These are phyloP conservation scores for Acleris literana DNA, from an alignment of 2,888 invertebrate species.

Conservation along the genomic window DNA sequence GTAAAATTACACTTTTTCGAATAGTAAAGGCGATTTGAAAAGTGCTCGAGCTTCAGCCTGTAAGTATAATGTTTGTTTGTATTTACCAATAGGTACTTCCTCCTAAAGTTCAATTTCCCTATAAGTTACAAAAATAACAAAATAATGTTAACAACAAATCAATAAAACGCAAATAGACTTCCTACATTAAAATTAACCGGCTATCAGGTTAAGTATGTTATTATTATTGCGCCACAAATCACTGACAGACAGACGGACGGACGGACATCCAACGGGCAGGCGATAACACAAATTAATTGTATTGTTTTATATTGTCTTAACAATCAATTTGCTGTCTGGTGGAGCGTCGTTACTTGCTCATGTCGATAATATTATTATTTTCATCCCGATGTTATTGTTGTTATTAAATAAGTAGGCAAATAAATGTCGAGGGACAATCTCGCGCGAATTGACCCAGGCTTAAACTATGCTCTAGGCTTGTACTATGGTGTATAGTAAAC, in stretches of 20 bases:
- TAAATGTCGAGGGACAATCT: too few species aligned
- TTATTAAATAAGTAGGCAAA: too few species aligned
- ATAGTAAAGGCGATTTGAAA: too few species aligned
- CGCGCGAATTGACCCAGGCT: too few species aligned
- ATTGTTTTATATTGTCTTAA: conserved; percentile 41
- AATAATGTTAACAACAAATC: conserved; percentile 8
- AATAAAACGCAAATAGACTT: conserved; percentile 17
- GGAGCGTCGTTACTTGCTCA: neutral
- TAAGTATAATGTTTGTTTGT: too few species aligned
- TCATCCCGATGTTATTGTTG: too few species aligned
- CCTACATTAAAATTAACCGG: conserved; percentile 38
- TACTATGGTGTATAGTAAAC: too few species aligned
- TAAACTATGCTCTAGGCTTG: too few species aligned
- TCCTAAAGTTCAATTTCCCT: too few species aligned
- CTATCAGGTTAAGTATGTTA: conserved; percentile 38
- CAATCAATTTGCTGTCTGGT: conserved; percentile 46
- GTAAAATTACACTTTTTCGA: too few species aligned
- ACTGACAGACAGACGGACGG: conserved; percentile 45
- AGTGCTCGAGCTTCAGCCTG: too few species aligned
- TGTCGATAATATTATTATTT: neutral
- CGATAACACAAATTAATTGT: conserved; percentile 51
- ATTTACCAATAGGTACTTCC: too few species aligned
- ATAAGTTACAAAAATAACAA: neutral
- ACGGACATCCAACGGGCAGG: conserved; percentile 42
- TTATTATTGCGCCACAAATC: conserved; percentile 46